These are phyloP conservation scores for Philotrypesis tridentata DNA, from an alignment of 1,140 invertebrate species.

Conservation along the genomic window DNA sequence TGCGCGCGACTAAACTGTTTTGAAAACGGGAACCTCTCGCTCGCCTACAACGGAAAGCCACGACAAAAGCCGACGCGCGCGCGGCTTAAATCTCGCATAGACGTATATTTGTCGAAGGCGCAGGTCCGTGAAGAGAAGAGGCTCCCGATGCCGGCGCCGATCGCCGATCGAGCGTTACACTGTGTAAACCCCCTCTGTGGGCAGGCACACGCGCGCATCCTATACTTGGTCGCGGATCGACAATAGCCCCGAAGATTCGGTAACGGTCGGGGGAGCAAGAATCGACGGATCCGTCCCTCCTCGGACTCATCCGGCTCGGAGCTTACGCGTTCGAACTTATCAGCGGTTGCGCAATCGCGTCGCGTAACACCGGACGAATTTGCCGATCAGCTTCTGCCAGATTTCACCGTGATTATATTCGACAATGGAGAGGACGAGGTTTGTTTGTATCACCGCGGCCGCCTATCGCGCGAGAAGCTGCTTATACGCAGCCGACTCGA, in stretches of 20 bases:
- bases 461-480: neutral
- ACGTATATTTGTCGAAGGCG: conserved; percentile 17
- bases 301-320: neutral
- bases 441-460: too few relatives aligned
- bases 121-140: conserved; percentile 30
- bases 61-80: neutral
- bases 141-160: neutral
- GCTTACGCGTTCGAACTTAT: conserved; percentile 12
- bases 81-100: neutral
- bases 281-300: neutral
- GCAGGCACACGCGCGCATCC: neutral
- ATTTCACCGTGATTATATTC: conserved; percentile 36
- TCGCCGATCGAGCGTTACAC: neutral
- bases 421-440: conserved; percentile 10
- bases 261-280: conserved; percentile 25
- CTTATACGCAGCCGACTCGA: neutral
- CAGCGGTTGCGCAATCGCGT: conserved; percentile 28
- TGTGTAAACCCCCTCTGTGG: neutral
- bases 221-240: neutral
- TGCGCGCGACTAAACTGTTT: conserved; percentile 9
- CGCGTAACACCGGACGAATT: conserved; percentile 16
- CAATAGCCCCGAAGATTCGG: neutral
- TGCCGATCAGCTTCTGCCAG: conserved; percentile 15
- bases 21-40: neutral
- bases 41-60: neutral